phyloP scores from a whole-genome alignment of 2,797 vertebrate species.

The Chelon labrosus region DNA sequence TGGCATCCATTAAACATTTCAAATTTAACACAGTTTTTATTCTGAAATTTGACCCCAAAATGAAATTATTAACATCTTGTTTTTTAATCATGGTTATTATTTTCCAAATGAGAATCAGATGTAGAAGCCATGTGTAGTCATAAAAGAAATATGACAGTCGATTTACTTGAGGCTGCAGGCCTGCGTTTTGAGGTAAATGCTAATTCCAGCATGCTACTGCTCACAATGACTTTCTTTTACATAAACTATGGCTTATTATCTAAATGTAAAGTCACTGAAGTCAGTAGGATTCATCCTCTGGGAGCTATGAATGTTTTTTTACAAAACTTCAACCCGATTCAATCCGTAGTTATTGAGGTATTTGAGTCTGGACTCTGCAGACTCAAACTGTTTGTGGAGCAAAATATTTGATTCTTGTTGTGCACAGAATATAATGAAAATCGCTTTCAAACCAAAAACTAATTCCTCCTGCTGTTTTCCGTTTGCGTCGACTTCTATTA shows the following conservation, averaged over 20 bases:
- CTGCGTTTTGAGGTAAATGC: too few relatives aligned
- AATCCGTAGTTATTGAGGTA: background rate
- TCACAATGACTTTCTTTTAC: too few relatives aligned
- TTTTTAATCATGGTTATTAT: background rate
- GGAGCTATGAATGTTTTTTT: background rate
- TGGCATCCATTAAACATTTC: background rate
- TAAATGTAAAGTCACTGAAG: too few relatives aligned
- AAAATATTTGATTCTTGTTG: too few relatives aligned
- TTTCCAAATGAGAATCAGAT: background rate
- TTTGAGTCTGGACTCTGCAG: background rate
- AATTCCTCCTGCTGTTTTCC: slow-evolving; percentile 3
- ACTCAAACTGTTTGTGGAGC: background rate
- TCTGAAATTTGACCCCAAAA: slow-evolving; percentile 21
- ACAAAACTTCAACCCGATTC: background rate
- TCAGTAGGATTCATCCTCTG: background rate
- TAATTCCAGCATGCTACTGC: too few relatives aligned
- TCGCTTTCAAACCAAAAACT: too few relatives aligned
- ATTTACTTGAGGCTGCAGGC: too few relatives aligned
- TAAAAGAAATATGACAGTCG: background rate
- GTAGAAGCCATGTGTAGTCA: background rate
- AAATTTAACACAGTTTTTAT: slow-evolving; percentile 10
- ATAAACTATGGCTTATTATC: too few relatives aligned
- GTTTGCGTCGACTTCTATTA: slow-evolving; percentile 10
- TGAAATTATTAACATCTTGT: slow-evolving; percentile 10
- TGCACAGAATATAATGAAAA: background rate